These are phyloP conservation scores for Boloria euphrosyne DNA, from an alignment of 2,888 invertebrate genomes.

Conservation along the genomic window DNA sequence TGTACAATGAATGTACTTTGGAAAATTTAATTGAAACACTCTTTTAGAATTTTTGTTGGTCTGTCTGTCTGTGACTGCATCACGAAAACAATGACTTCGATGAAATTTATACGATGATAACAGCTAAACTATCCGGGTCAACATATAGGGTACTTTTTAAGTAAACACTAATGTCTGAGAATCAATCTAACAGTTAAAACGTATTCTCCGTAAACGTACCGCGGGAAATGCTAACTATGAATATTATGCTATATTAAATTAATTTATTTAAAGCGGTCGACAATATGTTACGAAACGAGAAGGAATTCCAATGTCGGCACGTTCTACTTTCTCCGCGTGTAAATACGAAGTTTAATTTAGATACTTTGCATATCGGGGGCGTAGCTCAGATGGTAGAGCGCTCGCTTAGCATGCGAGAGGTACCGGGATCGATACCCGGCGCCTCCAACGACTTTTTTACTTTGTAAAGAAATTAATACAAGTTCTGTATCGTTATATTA, in stretches of 20 bases:
- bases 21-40: too few relatives aligned
- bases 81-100: too few relatives aligned
- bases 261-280: conserved; percentile 12
- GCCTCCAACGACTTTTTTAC: conserved; percentile 60
- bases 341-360: conserved; percentile 5
- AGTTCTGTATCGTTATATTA: too few relatives aligned
- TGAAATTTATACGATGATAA: too few relatives aligned
- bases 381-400: conserved; percentile 79
- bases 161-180: too few relatives aligned
- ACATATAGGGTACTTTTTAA: too few relatives aligned
- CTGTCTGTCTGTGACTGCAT: too few relatives aligned
- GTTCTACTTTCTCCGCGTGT: conserved; percentile 12
- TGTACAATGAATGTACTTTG: too few relatives aligned
- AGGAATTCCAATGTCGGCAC: conserved; percentile 13
- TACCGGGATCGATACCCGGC: conserved; percentile 83
- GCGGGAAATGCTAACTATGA: background rate
- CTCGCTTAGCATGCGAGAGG: conserved; percentile 83
- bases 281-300: conserved; percentile 20
- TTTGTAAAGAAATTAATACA: background rate
- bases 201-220: too few relatives aligned
- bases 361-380: background rate
- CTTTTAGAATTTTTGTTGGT: too few relatives aligned
- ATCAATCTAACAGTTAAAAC: too few relatives aligned
- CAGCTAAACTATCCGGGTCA: too few relatives aligned
- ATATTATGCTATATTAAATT: background rate